Percentiles rank a stretch among this genome's conserved stretches.
phyloP scores from a whole-genome alignment of 2,888 invertebrate genomes.

The Drosophila histrio region DNA sequence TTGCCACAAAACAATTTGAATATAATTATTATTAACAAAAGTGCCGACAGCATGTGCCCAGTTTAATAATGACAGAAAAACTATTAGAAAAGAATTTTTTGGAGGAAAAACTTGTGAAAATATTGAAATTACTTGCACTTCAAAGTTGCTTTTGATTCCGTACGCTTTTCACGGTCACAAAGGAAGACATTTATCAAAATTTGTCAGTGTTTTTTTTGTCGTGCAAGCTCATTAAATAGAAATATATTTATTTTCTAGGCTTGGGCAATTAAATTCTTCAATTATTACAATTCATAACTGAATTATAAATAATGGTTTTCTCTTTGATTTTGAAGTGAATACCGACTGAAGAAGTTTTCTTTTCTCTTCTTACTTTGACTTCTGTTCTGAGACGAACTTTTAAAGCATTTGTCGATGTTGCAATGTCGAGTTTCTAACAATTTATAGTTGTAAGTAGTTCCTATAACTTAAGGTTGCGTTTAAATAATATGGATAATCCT shows the following conservation, averaged over 20 bases:
- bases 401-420: not conserved
- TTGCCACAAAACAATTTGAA: constrained; percentile 65
- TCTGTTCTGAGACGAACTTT: not conserved
- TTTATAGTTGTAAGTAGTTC: too few relatives aligned
- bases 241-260: constrained; percentile 43
- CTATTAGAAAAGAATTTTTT: constrained; percentile 7
- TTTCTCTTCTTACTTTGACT: not conserved
- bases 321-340: not conserved
- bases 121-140: constrained; percentile 39
- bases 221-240: constrained; percentile 62
- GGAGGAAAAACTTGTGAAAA: constrained; percentile 22
- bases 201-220: constrained; percentile 63
- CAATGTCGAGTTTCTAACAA: not conserved
- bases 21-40: constrained; percentile 56
- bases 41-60: constrained; percentile 60
- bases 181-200: constrained; percentile 71
- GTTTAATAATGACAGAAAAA: constrained; percentile 49
- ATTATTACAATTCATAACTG: constrained; percentile 2
- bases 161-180: constrained; percentile 41
- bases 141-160: constrained; percentile 23
- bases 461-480: too few relatives aligned
- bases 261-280: constrained; percentile 22
- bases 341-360: not conserved
- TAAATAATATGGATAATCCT: too few relatives aligned
- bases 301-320: constrained; percentile 4